Conservation (phyloP, 2,888 invertebrate species). For the Epiblema foenella region DNA sequence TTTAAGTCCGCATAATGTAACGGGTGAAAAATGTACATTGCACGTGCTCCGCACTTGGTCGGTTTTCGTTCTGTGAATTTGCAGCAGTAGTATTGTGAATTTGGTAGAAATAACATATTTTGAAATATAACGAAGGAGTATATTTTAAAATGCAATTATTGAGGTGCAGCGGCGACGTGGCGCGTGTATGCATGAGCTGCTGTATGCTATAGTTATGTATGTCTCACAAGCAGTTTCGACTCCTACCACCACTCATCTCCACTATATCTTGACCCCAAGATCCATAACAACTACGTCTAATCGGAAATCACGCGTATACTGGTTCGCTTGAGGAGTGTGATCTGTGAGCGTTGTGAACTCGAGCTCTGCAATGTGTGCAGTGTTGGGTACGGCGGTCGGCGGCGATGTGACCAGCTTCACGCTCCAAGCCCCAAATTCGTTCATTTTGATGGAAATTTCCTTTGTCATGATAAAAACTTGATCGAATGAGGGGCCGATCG, state of each 20-base stretch:
- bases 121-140: background rate
- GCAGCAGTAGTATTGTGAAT: too few relatives aligned
- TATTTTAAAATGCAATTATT: conserved; percentile 32
- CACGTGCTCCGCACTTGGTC: too few relatives aligned
- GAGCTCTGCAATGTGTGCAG: conserved; percentile 47
- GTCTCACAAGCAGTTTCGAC: background rate
- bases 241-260: too few relatives aligned
- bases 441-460: conserved; percentile 76
- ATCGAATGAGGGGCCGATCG: conserved; percentile 64
- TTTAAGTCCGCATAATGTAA: background rate
- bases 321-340: too few relatives aligned
- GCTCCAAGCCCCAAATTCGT: conserved; percentile 65
- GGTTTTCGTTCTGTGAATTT: too few relatives aligned
- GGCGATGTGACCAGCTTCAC: conserved; percentile 52
- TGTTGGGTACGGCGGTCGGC: conserved; percentile 44
- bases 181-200: conserved; percentile 10
- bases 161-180: conserved; percentile 8
- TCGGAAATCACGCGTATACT: too few relatives aligned
- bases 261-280: too few relatives aligned
- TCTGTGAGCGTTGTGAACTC: background rate
- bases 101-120: background rate
- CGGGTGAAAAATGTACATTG: too few relatives aligned
- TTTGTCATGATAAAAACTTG: conserved; percentile 72
- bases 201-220: conserved; percentile 7
- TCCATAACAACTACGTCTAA: too few relatives aligned